Percentiles rank a stretch among this genome's conserved stretches.
phyloP scores from a whole-genome alignment of 2,888 invertebrate genomes.

The Lamproptera curius region DNA sequence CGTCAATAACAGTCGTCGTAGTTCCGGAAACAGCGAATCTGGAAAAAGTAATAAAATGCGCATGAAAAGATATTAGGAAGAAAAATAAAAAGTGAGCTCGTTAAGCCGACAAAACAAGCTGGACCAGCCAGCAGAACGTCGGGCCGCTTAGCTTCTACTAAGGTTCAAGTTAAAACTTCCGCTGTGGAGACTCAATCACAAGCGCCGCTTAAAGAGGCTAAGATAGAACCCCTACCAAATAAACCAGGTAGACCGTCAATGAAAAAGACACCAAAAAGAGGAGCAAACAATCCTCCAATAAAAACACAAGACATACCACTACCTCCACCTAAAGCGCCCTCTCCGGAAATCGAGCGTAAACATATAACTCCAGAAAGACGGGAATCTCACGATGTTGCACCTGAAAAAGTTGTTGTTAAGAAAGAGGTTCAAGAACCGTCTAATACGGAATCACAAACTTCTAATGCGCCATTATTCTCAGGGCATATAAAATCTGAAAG shows the following conservation, averaged over 20 bases:
- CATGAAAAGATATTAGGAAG: conserved; percentile 20
- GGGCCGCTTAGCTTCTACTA: conserved; percentile 1
- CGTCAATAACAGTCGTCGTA: conserved; percentile 28
- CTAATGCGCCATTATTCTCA: conserved; percentile 50
- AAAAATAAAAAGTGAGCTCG: conserved; percentile 31
- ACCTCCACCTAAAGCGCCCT: conserved; percentile 27
- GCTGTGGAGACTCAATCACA: not conserved
- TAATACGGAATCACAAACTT: conserved; percentile 33
- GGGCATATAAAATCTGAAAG: conserved; percentile 61
- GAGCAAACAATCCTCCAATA: conserved; percentile 39
- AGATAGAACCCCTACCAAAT: conserved; percentile 33
- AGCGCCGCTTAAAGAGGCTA: conserved; percentile 15
- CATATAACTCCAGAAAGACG: conserved; percentile 36
- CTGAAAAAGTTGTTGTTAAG: conserved; percentile 57
- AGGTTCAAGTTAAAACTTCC: not conserved
- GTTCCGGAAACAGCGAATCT: conserved; percentile 32
- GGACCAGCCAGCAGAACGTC: not conserved
- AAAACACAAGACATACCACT: conserved; percentile 34
- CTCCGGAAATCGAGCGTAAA: conserved; percentile 21
- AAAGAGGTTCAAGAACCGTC: conserved; percentile 46
- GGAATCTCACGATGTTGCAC: conserved; percentile 37
- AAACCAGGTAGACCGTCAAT: conserved; percentile 52
- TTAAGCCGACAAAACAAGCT: conserved; percentile 24
- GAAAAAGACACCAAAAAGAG: conserved; percentile 67
- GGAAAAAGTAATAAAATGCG: conserved; percentile 28